Conservation (phyloP, 1,140 invertebrate species). For the Cylas formicarius region DNA sequence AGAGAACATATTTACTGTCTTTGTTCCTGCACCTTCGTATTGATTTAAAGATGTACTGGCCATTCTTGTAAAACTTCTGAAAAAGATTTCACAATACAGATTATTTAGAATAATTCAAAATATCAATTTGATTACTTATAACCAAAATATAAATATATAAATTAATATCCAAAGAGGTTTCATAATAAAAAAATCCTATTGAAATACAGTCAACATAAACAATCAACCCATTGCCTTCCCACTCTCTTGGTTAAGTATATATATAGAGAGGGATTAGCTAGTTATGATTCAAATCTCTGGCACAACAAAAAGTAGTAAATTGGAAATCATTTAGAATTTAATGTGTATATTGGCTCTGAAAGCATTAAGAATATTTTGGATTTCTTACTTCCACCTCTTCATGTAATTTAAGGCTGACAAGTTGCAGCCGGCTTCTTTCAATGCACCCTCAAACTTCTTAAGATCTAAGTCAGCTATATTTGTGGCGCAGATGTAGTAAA, state of each 20-base stretch:
- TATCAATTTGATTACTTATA: too few relatives aligned
- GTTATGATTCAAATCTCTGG: too few relatives aligned
- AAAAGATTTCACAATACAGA: slow-evolving; percentile 19
- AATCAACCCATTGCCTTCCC: too few relatives aligned
- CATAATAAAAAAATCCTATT: too few relatives aligned
- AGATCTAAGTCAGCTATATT: slow-evolving; percentile 76
- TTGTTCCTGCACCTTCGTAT: slow-evolving; percentile 90
- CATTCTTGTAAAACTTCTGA: slow-evolving; percentile 75
- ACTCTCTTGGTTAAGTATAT: too few relatives aligned
- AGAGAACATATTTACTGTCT: slow-evolving; percentile 96
- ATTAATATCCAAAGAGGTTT: too few relatives aligned
- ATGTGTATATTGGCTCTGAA: background rate
- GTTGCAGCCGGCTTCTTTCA: slow-evolving; percentile 80
- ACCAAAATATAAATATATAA: too few relatives aligned
- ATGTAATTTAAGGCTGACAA: slow-evolving; percentile 76
- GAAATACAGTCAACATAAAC: too few relatives aligned
- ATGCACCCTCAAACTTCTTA: slow-evolving; percentile 69
- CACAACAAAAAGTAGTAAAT: background rate
- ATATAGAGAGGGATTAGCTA: too few relatives aligned
- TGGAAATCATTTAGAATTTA: slow-evolving; percentile 1
- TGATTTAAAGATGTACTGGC: slow-evolving; percentile 55
- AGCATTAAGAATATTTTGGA: background rate
- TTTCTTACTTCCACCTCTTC: slow-evolving; percentile 82
- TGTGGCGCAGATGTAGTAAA: slow-evolving; percentile 82
- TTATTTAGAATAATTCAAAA: too few relatives aligned